Evolutionary conservation across 2,797 vertebrate species (phyloP).

Genomic region (Catharus ustulatus): DNA sequence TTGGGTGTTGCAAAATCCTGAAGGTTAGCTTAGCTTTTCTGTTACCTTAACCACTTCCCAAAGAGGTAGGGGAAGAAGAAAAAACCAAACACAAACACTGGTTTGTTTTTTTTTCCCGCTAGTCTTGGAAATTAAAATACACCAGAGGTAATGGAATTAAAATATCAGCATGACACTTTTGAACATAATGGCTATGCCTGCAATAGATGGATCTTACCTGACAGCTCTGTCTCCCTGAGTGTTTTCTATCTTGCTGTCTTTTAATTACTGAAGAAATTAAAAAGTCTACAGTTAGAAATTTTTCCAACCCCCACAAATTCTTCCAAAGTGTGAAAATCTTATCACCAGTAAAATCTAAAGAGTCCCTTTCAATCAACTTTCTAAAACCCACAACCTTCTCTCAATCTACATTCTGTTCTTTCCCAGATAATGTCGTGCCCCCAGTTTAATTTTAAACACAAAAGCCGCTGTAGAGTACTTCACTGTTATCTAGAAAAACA

Average conservation of each 20-base stretch:
- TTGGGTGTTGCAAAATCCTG: not conserved
- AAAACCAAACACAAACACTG: not conserved
- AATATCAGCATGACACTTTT: not conserved
- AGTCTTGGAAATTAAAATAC: constrained; percentile 25
- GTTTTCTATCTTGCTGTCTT: constrained; percentile 20
- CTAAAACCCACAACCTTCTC: not conserved
- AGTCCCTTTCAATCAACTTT: constrained; percentile 8
- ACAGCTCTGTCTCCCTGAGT: not conserved
- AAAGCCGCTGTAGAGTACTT: not conserved
- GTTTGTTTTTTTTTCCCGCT: not conserved
- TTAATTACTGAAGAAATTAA: constrained; percentile 59
- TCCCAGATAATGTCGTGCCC: not conserved
- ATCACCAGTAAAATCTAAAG: not conserved
- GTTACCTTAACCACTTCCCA: not conserved
- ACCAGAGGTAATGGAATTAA: constrained; percentile 7
- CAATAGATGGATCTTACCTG: not conserved
- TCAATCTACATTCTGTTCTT: not conserved
- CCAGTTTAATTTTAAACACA: constrained; percentile 5
- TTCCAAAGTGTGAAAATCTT: constrained; percentile 13
- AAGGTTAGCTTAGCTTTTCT: not conserved
- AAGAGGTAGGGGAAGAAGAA: not conserved
- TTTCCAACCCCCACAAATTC: not conserved
- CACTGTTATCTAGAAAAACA: not conserved
- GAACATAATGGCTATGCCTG: not conserved
- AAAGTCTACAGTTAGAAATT: not conserved